Percentiles rank a stretch among this genome's conserved stretches.
These are phyloP conservation scores for Podiceps cristatus DNA, from an alignment of 2,113 vertebrate genomes.

Conservation along the genomic window DNA sequence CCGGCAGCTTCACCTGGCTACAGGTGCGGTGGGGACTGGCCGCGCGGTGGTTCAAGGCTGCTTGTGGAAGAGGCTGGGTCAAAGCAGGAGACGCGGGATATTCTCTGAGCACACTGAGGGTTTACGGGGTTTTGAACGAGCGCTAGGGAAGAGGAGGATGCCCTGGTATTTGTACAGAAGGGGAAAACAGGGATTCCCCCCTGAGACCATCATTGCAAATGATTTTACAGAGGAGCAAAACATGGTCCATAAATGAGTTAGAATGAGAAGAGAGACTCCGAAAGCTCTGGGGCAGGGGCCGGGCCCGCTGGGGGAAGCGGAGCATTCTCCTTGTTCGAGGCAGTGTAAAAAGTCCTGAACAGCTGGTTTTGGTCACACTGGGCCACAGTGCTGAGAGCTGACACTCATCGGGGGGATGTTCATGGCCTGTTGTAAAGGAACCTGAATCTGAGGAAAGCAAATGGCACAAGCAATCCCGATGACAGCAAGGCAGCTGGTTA, in stretches of 20 bases:
- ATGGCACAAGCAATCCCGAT: too few species aligned
- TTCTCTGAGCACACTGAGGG: too few species aligned
- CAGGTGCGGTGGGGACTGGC: accelerated
- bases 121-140: neutral
- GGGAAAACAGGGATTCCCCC: accelerated
- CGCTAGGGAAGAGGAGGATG: neutral
- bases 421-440: neutral
- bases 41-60: neutral
- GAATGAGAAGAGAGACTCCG: neutral
- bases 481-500: neutral
- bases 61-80: neutral
- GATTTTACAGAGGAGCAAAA: neutral
- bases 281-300: accelerated
- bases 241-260: accelerated
- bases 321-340: accelerated
- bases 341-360: neutral
- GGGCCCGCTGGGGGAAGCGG: neutral
- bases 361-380: neutral
- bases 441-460: neutral
- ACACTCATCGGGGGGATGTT: neutral
- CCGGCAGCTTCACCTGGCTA: accelerated
- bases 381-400: neutral
- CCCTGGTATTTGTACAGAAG: neutral
- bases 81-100: accelerated
- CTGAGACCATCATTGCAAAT: neutral